Evolutionary conservation across 2,113 vertebrate species (phyloP).

Genomic region (Ophthalmolycus amberensis): DNA sequence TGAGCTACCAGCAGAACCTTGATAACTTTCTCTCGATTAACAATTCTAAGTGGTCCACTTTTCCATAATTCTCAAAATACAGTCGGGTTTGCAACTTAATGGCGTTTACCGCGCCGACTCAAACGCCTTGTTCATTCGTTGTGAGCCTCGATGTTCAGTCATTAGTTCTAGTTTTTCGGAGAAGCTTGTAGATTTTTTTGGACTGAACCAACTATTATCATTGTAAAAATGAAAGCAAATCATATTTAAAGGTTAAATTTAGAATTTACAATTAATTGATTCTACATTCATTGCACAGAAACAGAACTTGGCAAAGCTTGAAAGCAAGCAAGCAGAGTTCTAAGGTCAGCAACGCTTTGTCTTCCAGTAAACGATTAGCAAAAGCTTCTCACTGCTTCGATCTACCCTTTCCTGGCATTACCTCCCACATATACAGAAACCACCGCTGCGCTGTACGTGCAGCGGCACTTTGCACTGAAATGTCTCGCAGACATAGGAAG

Average conservation of each 20-base stretch:
- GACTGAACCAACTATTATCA: background rate
- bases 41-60: background rate
- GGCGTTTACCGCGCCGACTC: background rate
- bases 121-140: background rate
- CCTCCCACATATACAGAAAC: slow-evolving; percentile 76
- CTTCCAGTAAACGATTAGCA: slow-evolving; percentile 75
- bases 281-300: background rate
- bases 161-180: background rate
- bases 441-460: slow-evolving; percentile 57
- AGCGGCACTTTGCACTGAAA: slow-evolving; percentile 48
- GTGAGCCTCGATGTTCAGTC: background rate
- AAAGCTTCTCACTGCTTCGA: slow-evolving; percentile 17
- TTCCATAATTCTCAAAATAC: background rate
- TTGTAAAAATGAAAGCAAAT: background rate
- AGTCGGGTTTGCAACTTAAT: background rate
- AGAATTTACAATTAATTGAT: background rate
- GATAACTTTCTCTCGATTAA: background rate
- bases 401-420: slow-evolving; percentile 64
- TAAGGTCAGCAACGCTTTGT: slow-evolving; percentile 30
- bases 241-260: background rate
- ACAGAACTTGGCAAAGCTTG: background rate
- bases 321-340: background rate
- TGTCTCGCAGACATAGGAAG: slow-evolving; percentile 73
- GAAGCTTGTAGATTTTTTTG: background rate
- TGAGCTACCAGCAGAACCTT: background rate